Evolutionary conservation across 2,797 vertebrate species (phyloP).

Genomic region (Notolabrus celidotus): DNA sequence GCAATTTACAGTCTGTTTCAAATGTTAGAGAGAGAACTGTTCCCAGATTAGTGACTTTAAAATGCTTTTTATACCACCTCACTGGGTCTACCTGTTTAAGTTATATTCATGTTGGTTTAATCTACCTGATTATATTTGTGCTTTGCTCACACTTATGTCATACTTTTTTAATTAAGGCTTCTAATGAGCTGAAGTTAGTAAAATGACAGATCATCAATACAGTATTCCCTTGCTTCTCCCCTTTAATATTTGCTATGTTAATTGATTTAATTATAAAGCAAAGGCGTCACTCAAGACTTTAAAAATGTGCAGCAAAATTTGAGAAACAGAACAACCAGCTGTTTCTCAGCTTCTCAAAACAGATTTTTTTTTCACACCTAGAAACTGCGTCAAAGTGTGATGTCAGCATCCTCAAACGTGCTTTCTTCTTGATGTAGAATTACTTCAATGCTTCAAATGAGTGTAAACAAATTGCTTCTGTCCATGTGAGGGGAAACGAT

Average conservation of each 20-base stretch:
- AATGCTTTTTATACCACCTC: background rate
- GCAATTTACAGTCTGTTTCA: constrained; percentile 18
- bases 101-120: background rate
- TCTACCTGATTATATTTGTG: background rate
- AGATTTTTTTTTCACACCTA: constrained; percentile 38
- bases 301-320: constrained; percentile 47
- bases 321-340: constrained; percentile 37
- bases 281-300: constrained; percentile 41
- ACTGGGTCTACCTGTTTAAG: background rate
- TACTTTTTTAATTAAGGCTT: constrained; percentile 12
- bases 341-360: constrained; percentile 44
- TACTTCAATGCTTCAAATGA: constrained; percentile 57
- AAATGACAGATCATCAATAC: constrained; percentile 14
- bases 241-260: background rate
- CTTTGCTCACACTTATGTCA: background rate
- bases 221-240: background rate
- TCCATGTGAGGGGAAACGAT: constrained; percentile 66
- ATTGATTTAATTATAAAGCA: constrained; percentile 53
- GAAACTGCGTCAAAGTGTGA: constrained; percentile 42
- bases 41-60: constrained; percentile 13
- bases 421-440: constrained; percentile 52
- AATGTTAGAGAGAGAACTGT: constrained; percentile 4
- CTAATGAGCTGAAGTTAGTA: constrained; percentile 7
- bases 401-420: constrained; percentile 48
- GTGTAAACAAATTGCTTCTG: constrained; percentile 66